Evolutionary conservation across 1,140 invertebrate genomes (phyloP), one percentile per base, ranked within the genome.

Genomic region (Mamestra configurata): DNA sequence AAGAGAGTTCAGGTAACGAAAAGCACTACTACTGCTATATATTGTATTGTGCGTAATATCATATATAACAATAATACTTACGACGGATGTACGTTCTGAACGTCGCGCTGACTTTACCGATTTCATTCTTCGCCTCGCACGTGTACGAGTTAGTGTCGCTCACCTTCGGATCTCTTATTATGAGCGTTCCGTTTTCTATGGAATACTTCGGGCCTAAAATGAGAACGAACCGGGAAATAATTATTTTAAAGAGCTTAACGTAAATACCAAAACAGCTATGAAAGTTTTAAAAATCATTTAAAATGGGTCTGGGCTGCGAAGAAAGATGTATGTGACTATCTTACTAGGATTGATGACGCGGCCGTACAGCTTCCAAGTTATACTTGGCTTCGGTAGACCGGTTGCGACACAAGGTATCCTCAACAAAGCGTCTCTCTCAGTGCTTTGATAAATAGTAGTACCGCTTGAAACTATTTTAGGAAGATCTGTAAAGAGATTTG

Each of bases 401-500:
- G 24, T 35, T 13, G 46, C 75, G 10, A 51, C 24, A 37, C 75
- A 77, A 8, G 75, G 75, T 35, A 77, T 77, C 20, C 40, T 64
- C 18, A 77, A 35, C 4, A 31, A 22, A 31, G 64, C 40, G n/a
- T 77, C 75, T 18, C 75, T 57, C n/a, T 49, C 46, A 49, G n/a
- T 15, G 6, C 46, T n/a, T 49, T 18, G 13, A 49, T n/a, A 49
- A 5, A n/a, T n/a, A 5, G n/a, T 49, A n/a, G 37, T 31, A 31
- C 2, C 27, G 5, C 27, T 31, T 31, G 27, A 31, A 31, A 31
- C n/a, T n/a, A n/a, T 31, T 31, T 5, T 31, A 3, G 27, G 27
- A 1, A 5, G 27, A 31, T 31, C 27, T 31, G 27, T 31, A 31
- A 31, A 31, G 1, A 3, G 27, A 31, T 31, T 31, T n/a, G 27